These are phyloP conservation scores for Ondatra zibethicus DNA, from an alignment of 2,113 vertebrate genomes.

Conservation along the genomic window DNA sequence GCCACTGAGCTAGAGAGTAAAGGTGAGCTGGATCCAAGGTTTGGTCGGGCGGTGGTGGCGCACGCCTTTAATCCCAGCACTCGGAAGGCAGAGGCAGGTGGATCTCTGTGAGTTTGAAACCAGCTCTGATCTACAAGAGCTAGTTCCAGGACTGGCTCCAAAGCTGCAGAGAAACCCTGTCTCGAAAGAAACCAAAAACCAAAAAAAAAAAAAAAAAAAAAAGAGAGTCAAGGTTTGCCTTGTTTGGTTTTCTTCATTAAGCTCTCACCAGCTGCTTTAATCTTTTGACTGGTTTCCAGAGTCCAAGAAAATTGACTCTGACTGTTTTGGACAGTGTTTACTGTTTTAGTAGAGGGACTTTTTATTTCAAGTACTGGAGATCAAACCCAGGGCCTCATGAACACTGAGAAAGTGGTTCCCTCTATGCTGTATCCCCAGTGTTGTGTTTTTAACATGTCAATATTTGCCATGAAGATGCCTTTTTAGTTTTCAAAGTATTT, in stretches of 20 bases:
- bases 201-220: no score
- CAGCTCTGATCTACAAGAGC: no score
- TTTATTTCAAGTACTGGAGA: background rate
- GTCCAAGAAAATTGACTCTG: background rate
- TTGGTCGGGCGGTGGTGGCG: no score
- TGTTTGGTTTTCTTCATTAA: background rate
- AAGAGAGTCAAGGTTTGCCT: background rate
- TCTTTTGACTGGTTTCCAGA: background rate
- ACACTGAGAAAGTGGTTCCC: no score
- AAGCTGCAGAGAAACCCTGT: no score
- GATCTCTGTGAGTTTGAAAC: no score
- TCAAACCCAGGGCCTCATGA: background rate
- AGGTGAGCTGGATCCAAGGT: no score
- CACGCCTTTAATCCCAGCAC: no score
- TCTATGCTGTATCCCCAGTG: background rate
- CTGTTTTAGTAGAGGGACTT: background rate
- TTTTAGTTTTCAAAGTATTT: background rate
- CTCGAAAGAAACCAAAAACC: no score
- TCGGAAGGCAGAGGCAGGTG: no score
- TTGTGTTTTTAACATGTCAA: background rate
- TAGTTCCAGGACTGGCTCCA: no score
- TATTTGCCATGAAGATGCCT: background rate
- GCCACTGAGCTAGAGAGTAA: background rate
- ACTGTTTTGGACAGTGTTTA: background rate
- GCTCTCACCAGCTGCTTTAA: background rate